Evolutionary conservation across 1,140 invertebrate genomes (phyloP).

Genomic region (Mycetomoellerius zeteki): DNA sequence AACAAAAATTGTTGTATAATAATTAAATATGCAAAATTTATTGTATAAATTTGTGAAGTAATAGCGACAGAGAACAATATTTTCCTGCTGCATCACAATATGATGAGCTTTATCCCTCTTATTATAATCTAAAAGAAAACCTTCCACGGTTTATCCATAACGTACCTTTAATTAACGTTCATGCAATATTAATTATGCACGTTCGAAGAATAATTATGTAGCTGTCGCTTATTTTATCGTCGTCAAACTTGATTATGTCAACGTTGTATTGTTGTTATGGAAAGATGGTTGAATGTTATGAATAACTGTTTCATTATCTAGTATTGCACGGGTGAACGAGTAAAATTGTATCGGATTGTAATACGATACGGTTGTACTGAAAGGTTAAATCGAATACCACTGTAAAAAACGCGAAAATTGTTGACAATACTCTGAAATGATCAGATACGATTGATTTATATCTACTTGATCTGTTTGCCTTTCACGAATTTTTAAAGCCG

Average conservation of each 20-base stretch:
- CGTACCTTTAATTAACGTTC: constrained; percentile 9
- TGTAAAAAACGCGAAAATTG: constrained; percentile 7
- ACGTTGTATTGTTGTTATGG: not conserved
- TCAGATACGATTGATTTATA: not conserved
- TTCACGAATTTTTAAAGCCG: not conserved
- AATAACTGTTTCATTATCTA: constrained; percentile 4
- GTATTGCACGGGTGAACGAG: not conserved
- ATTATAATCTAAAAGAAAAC: not conserved
- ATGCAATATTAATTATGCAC: not conserved
- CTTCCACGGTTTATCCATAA: not conserved
- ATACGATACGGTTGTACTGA: not conserved
- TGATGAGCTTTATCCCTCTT: not conserved
- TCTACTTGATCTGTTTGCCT: not conserved
- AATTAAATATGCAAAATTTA: not conserved
- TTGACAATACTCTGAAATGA: not conserved
- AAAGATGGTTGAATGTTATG: not conserved
- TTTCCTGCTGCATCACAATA: not conserved
- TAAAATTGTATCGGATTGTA: not conserved
- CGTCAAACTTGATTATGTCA: not conserved
- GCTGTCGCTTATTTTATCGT: constrained; percentile 11
- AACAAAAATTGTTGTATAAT: not conserved
- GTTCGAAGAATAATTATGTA: not conserved
- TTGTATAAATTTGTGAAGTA: not conserved
- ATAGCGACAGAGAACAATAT: not conserved
- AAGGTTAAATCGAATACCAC: not conserved